A percentile compares a stretch with the other conserved stretches of the same genome.
These are phyloP conservation scores for Anguilla japonica DNA, from an alignment of 2,113 vertebrate species.

Conservation along the genomic window DNA sequence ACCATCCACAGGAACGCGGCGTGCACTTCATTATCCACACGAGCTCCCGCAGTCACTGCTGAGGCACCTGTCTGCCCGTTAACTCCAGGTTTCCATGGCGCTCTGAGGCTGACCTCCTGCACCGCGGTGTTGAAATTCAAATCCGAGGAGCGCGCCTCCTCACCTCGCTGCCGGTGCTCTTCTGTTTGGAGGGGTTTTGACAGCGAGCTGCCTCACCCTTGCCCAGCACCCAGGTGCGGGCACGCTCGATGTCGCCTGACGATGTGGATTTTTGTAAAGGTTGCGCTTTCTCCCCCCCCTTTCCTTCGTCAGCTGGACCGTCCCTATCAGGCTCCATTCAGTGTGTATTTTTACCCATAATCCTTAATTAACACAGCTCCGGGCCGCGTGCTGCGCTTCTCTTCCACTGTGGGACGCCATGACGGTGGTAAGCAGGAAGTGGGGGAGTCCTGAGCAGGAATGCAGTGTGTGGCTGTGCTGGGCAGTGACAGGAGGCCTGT, in stretches of 20 bases:
- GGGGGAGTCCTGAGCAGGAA: conserved; percentile 22
- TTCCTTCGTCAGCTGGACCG: conserved; percentile 43
- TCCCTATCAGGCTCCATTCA: conserved; percentile 60
- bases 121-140: background rate
- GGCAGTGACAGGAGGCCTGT: background rate
- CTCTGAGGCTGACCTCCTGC: background rate
- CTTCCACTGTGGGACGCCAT: background rate
- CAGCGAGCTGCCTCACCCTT: background rate
- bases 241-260: conserved; percentile 43
- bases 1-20: background rate
- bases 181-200: background rate
- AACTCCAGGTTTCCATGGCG: background rate
- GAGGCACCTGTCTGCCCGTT: background rate
- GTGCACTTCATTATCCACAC: background rate
- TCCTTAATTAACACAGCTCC: conserved; percentile 67
- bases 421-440: background rate
- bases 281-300: conserved; percentile 52
- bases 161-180: conserved; percentile 6
- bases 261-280: conserved; percentile 62
- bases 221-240: background rate
- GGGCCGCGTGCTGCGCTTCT: conserved; percentile 51
- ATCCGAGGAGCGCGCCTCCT: background rate
- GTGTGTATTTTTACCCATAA: conserved; percentile 68
- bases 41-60: background rate
- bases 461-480: background rate